Evolutionary conservation across 37 sponge, comb jelly and placozoan genomes (phyloP), one percentile per base, ranked within the genome.

Genomic region (Chondrosia reniformis): DNA sequence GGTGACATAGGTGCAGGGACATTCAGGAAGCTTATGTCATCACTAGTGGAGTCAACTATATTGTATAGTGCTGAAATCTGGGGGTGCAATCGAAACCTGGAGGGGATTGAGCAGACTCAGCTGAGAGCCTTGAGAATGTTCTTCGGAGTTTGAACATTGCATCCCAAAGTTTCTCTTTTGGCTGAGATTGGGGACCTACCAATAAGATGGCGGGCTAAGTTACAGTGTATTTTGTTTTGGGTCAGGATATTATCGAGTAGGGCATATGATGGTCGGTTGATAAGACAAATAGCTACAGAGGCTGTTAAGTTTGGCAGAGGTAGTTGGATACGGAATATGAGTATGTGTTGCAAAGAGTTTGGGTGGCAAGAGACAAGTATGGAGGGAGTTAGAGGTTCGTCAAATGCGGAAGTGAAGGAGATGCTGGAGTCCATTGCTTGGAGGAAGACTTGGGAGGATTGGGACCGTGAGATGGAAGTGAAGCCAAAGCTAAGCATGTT

Each of bases 381-480:
- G 58, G 27, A 56, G 58, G 58, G 27, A 28, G 8, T 56, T n/a
- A 56, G 58, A 56, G 58, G 58, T 56, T 56, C 27, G 7, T 56
- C 58, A 56, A 56, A 56, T 27, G 27, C 58, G 27, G 58, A 56
- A 2, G 58, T 56, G 58, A 56, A 56, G n/a, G n/a, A n/a, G n/a
- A n/a, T n/a, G n/a, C n/a, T n/a, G n/a, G n/a, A n/a, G n/a, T n/a
- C n/a, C n/a, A n/a, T n/a, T n/a, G n/a, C n/a, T n/a, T n/a, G n/a
- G n/a, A n/a, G n/a, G n/a, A n/a, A n/a, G n/a, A n/a, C 58, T 56
- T 27, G 3, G 58, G 58, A 56, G 58, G 58, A 56, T 28, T 56
- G 67, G 67, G 34, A 7, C 38, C 67, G 38, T 37, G 34, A n/a
- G 61, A 21, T 81, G 82, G 82, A 46, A 32, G 52, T 37, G 33